Evolutionary conservation across 2,797 vertebrate genomes (phyloP), one percentile per base, ranked within the genome.

Genomic region (Salarias fasciatus): DNA sequence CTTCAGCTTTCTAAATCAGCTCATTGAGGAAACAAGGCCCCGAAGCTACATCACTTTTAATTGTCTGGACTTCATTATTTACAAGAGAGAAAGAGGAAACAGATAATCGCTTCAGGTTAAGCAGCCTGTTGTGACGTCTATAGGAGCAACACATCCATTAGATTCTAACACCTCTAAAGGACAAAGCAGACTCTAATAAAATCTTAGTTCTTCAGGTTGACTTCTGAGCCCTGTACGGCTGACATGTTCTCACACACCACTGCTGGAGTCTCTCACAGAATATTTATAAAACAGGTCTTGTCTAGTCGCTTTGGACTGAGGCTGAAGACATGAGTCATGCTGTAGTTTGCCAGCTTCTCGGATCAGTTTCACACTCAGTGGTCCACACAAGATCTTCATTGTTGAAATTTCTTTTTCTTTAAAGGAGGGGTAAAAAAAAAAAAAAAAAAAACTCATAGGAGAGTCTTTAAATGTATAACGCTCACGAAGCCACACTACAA

Each of bases 201-300:
- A n/a, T n/a, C n/a, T n/a, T n/a, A n/a, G n/a, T n/a, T 24, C 18
- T 24, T 24, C 3, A 24, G 18, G 3, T 24, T 24, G 18, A 24
- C 18, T 24, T 24, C 24, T 2, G 18, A 24, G 18, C 18, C 18
- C 2, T 24, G 18, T 24, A 24, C 2, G 18, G 18, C 43, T 14
- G 61, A 69, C 69, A 52, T 53, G 64, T 74, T 85, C 6, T 80
- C 63, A 79, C 75, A 56, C 48, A 57, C 28, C 48, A 44, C 28
- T 1, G 48, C 28, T 30, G 40, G 24, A 66, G 72, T 53, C 37
- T 73, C 41, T 15, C 9, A 41, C 41, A 62, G 37, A 79, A 71
- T 50, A 76, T 78, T 74, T 69, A 77, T 62, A 33, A 61, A 76
- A 71, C 47, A 30, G 51, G 54, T 55, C 59, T 57, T 2, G 44